Evolutionary conservation across 2,888 invertebrate species (phyloP).

Genomic region (Noctua fimbriata): DNA sequence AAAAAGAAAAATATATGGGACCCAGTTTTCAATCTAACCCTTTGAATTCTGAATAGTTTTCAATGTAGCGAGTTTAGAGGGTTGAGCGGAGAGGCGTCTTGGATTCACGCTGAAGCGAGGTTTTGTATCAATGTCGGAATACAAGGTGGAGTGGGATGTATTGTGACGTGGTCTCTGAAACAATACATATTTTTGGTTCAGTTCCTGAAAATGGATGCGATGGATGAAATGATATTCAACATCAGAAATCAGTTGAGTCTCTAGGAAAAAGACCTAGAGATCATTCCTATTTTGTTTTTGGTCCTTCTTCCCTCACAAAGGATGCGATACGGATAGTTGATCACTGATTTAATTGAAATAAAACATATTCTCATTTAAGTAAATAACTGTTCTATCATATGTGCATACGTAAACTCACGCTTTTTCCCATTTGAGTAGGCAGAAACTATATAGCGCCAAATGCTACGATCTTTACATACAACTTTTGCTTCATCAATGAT

Average conservation of each 20-base stretch:
- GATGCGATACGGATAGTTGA: neutral
- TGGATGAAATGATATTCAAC: neutral
- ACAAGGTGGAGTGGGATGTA: neutral
- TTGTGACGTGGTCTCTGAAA: slow-evolving; percentile 13
- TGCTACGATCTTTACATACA: neutral
- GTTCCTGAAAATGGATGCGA: neutral
- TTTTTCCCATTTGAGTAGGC: neutral
- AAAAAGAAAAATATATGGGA: slow-evolving; percentile 65
- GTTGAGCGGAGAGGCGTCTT: slow-evolving; percentile 41
- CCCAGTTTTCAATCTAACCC: slow-evolving; percentile 66
- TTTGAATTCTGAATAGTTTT: slow-evolving; percentile 65
- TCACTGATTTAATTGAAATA: neutral
- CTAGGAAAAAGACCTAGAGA: neutral
- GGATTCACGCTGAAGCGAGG: slow-evolving; percentile 23
- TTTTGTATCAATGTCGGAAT: slow-evolving; percentile 30
- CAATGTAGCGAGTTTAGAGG: slow-evolving; percentile 49
- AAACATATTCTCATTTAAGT: neutral
- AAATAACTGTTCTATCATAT: neutral
- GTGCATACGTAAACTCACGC: neutral
- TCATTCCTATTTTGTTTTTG: neutral
- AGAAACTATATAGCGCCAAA: neutral
- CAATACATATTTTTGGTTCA: slow-evolving; percentile 1
- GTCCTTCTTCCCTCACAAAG: neutral
- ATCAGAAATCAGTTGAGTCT: neutral
- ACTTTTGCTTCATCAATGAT: neutral